Evolutionary conservation across 2,113 vertebrate species (phyloP), one percentile per base, ranked within the genome.

Genomic region (Callipepla squamata): DNA sequence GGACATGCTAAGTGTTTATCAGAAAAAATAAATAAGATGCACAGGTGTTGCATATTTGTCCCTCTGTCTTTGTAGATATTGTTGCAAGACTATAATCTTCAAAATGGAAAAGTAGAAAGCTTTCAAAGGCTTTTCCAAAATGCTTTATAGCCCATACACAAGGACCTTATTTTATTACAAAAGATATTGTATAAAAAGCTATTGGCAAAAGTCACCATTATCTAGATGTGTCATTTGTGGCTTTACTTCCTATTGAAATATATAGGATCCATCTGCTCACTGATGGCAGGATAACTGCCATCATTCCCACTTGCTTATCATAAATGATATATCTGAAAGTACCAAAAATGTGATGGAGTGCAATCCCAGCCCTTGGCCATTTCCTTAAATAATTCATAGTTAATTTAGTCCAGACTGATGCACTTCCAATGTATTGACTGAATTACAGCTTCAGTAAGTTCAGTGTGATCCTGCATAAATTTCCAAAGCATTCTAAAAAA

Each of bases 81-180:
- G 78, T 75, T 78, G 69, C 77, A 91, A 72, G 34, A 95, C 77
- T 85, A 79, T 50, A 91, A 88, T 89, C 88, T 92, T 90, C 78
- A 83, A 91, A 94, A 93, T 51, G 59, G 80, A 95, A 92, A 91
- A 61, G 77, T 80, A 92, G 92, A 96, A 81, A 73, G 66, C 26
- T 96, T 94, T 95, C 92, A 96, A 96, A 96, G 72, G 75, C 25
- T 88, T 95, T 95, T 94, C 84, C 87, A 53, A 93, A 94, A 93
- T 85, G 73, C 36, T 95, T 96, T 96, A 96, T 73, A 92, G 85
- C 19, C 36, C 62, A 62, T 94, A 75, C 92, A 91, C 59, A 79
- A 92, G 88, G 81, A 89, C 51, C 59, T 86, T 81, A 74, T 87
- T 96, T 94, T 96, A 93, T 92, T 93, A 67, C 68, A 59, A 59